phyloP scores from a whole-genome alignment of 2,113 vertebrate species.

The Mixornis gularis region DNA sequence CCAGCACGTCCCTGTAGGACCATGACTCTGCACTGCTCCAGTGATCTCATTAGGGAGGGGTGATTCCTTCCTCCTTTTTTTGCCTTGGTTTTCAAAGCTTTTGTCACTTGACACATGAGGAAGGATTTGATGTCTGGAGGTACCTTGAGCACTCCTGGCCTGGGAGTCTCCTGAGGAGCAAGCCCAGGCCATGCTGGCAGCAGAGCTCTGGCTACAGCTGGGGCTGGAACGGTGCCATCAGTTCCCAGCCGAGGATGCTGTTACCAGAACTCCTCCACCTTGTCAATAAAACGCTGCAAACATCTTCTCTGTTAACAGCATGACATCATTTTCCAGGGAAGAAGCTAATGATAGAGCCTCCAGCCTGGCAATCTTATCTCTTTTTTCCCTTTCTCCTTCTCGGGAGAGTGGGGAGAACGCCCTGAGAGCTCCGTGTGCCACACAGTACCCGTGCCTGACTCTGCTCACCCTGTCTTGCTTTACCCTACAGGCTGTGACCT shows the following conservation, averaged over 20 bases:
- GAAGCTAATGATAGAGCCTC: conserved; percentile 10
- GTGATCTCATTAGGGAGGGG: conserved; percentile 47
- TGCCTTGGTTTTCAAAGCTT: conserved; percentile 12
- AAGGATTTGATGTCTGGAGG: conserved; percentile 33
- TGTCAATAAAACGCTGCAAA: conserved; percentile 61
- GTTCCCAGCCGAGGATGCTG: conserved; percentile 57
- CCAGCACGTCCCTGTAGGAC: conserved; percentile 1
- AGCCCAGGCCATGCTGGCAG: conserved; percentile 16
- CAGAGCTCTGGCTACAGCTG: conserved; percentile 1
- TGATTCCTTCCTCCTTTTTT: background rate
- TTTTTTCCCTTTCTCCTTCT: background rate
- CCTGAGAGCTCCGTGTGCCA: background rate
- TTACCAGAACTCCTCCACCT: conserved; percentile 63
- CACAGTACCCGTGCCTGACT: background rate
- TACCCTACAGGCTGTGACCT: background rate
- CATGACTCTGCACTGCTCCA: conserved; percentile 52
- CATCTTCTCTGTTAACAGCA: conserved; percentile 48
- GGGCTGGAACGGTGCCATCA: conserved; percentile 45
- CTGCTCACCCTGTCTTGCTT: background rate
- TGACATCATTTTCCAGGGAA: conserved; percentile 57
- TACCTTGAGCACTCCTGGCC: background rate
- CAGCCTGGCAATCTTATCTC: conserved; percentile 25
- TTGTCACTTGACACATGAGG: background rate
- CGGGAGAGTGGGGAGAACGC: background rate
- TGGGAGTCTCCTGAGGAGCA: background rate